A percentile compares a stretch with the other conserved stretches of the same genome.
Evolutionary conservation across 1,140 invertebrate genomes (phyloP).

Genomic region (Trinorchestia longiramus): DNA sequence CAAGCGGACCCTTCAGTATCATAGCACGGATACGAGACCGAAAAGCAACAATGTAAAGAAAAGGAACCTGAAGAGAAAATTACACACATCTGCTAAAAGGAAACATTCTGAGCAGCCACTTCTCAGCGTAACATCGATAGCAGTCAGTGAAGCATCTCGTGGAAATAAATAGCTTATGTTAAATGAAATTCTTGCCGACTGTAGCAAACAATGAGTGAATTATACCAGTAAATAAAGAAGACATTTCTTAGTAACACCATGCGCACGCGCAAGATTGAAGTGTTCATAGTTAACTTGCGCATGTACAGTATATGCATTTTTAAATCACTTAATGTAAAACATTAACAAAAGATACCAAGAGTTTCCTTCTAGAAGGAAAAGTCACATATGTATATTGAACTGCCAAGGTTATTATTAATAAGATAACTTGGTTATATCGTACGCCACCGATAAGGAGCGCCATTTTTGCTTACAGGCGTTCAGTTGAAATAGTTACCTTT

Average conservation of each 20-base stretch:
- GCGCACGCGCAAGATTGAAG: not conserved
- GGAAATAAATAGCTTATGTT: not conserved
- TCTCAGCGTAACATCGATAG: not conserved
- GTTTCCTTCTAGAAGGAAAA: not conserved
- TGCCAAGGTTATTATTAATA: not conserved
- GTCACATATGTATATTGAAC: not conserved
- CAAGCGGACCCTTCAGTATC: not conserved
- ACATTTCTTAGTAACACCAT: not conserved
- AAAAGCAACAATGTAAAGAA: not conserved
- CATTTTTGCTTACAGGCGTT: not conserved
- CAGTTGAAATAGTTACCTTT: not conserved
- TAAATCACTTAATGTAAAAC: not conserved
- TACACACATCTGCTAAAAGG: not conserved
- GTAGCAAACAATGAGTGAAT: not conserved
- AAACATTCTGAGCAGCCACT: not conserved
- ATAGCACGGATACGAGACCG: not conserved
- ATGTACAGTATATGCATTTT: not conserved
- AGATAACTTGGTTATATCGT: not conserved
- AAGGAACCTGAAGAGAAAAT: not conserved
- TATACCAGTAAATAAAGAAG: not conserved
- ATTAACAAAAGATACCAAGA: not conserved
- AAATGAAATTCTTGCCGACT: not conserved
- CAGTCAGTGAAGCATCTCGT: not conserved
- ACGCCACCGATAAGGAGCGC: not conserved
- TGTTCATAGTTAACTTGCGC: too few species aligned